Percentiles rank a stretch among this genome's conserved stretches.
These are phyloP conservation scores for Coccyzus lansbergi DNA, from an alignment of 2,797 vertebrate species.

Conservation along the genomic window DNA sequence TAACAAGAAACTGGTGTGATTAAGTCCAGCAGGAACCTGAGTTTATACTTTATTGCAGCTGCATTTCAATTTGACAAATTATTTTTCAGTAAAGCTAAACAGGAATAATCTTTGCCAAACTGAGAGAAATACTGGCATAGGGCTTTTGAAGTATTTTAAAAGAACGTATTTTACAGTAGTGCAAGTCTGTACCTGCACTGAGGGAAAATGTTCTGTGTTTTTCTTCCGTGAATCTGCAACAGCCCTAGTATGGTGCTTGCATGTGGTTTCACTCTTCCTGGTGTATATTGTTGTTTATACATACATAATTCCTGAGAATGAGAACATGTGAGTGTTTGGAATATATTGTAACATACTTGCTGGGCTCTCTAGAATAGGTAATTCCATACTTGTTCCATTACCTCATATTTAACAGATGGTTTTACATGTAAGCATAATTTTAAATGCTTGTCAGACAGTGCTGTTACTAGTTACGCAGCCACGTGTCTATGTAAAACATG, in stretches of 20 bases:
- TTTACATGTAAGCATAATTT: neutral
- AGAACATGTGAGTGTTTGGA: neutral
- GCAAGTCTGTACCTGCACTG: neutral
- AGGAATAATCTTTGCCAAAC: constrained; percentile 3
- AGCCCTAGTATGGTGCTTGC: neutral
- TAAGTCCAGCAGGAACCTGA: neutral
- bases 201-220: neutral
- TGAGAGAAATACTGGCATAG: neutral
- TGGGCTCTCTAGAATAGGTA: neutral
- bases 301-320: neutral
- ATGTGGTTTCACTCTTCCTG: neutral
- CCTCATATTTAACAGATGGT: neutral
- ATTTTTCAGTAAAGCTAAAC: constrained; percentile 11
- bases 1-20: neutral
- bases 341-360: neutral
- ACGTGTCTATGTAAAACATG: neutral
- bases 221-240: neutral
- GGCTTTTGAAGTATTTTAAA: neutral
- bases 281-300: neutral
- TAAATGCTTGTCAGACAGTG: neutral
- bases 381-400: neutral
- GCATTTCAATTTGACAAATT: constrained; percentile 4
- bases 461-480: neutral
- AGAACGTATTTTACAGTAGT: neutral
- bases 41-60: neutral